Conservation (phyloP, 2,888 invertebrate genomes). For the Melinaea menophilus region DNA sequence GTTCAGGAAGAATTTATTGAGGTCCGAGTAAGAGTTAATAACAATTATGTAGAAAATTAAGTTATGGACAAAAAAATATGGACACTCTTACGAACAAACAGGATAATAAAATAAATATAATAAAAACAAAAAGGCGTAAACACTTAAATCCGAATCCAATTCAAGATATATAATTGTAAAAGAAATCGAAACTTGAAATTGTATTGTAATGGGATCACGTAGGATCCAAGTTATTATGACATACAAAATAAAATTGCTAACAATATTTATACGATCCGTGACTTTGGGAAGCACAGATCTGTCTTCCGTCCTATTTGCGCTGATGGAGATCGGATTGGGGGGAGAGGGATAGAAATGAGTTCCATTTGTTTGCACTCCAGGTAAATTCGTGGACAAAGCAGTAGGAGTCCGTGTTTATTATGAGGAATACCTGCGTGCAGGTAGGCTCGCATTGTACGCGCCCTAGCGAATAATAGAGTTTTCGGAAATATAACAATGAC, state of each 20-base stretch:
- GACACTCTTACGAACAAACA: conserved; percentile 34
- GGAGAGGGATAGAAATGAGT: conserved; percentile 40
- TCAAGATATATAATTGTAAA: conserved; percentile 60
- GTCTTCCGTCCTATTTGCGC: conserved; percentile 34
- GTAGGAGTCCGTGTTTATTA: conserved; percentile 67
- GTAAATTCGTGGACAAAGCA: conserved; percentile 69
- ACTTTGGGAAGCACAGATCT: conserved; percentile 41
- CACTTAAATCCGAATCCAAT: conserved; percentile 56
- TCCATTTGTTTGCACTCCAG: conserved; percentile 63
- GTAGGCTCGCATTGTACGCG: conserved; percentile 64
- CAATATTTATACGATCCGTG: conserved; percentile 74
- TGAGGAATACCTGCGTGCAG: conserved; percentile 69
- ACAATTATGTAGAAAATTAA: conserved; percentile 1
- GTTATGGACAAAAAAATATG: conserved; percentile 15
- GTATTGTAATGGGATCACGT: conserved; percentile 76
- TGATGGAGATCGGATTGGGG: conserved; percentile 23
- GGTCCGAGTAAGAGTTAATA: neutral
- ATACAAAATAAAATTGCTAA: conserved; percentile 72
- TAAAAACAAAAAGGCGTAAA: conserved; percentile 60
- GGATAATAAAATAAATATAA: conserved; percentile 37
- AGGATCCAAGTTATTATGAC: conserved; percentile 74
- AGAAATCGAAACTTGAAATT: conserved; percentile 63
- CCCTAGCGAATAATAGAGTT: conserved; percentile 68
- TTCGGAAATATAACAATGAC: conserved; percentile 74
- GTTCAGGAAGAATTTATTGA: conserved; percentile 7